Evolutionary conservation across 2,888 invertebrate species (phyloP), one percentile per base, ranked within the genome.

Genomic region (Tribolium freemani): DNA sequence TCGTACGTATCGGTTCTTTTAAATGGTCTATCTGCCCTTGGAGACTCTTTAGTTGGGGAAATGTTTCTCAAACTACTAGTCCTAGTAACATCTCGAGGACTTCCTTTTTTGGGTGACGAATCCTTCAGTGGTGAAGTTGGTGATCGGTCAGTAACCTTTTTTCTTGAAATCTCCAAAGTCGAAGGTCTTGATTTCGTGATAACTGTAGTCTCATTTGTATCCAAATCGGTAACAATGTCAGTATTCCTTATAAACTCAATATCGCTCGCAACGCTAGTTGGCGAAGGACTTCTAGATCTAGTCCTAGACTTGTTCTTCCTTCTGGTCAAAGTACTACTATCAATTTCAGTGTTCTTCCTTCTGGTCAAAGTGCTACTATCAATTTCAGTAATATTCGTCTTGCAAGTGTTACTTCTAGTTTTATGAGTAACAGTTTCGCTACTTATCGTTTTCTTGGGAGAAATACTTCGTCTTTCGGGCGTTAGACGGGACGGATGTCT

Each of bases 1-100:
- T 93, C 93, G 75, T 93, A 93, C 0, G 93, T 93, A 84, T 93
- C 93, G 44, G 91, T 90, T 78, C 92, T 88, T 75, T 89, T 90
- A 0, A 91, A 90, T 45, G 90, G 90, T 76, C 89, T 90, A 20
- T 86, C 81, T 6, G 50, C 1, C 20, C 45, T 58, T 16, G 50
- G 56, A 56, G 54, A 21, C 9, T 53, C 16, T 70, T 77, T 69
- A 57, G 75, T n/a, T 64, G 75, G 16, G 53, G 71, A 61, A 50
- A 26, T 11, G 38, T 56, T 11, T 73, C 76, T 58, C 60, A 77
- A 5, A 60, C 74, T 31, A 73, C 69, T 51, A 69, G 69, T 60
- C 56, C 73, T 5, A 56, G 63, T 5, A 44, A 60, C 44, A 31
- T 10, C 21, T 46, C 48, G 64, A 50, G 53, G 73, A 58, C 44